Base-by-base conservation (phyloP, 2,888 invertebrate species). In the Campaea margaritaria region DNA sequence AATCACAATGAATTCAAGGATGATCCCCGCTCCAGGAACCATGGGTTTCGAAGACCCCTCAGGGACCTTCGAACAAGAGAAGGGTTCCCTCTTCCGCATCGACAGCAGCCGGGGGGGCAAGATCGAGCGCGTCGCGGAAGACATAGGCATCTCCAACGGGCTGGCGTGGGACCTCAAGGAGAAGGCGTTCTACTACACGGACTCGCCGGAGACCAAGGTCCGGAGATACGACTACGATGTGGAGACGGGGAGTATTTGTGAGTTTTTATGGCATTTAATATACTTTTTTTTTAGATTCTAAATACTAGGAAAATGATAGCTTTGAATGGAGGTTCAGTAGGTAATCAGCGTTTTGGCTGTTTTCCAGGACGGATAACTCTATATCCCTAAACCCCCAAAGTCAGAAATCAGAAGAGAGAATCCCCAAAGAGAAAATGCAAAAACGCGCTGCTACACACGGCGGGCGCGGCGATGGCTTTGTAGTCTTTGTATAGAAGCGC, bases 201-300 rank as follows among this genome's bases (percentile, higher is more conserved):
- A 97, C 85, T 95, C 96, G 0, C 79, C 93, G 2, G 94, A 94
- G 66, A 79, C 86, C 43, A 93, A 94, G 56, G 93, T 96, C 27
- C 93, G 95, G 69, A 93, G 94, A 70, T 96, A 95, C 75, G 96
- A 96, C 78, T 97, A 95, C 74, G 93, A 96, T 52, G 89, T 94
- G 1, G 91, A 92, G 0, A 94, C 93, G 2, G 96, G 96, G 21
- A 87, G 93, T 15, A 94, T 95, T 46, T 91, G 95, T 95, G 77
- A 93, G 94, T 89, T 55, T 48, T 45, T 7, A 0, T 39, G 1
- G 7, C 10, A 31, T 7, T 27, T 27, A 27, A 27, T 27, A 27
- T 27, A 27, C 7, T 5, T 7, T 27, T 27, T 5, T 27, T 27
- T 27, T 5, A 7, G 27, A 27, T 27, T 27, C 7, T 2, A 5